Base-by-base conservation (phyloP, 2,888 invertebrate genomes). In the Folsomia candida region DNA sequence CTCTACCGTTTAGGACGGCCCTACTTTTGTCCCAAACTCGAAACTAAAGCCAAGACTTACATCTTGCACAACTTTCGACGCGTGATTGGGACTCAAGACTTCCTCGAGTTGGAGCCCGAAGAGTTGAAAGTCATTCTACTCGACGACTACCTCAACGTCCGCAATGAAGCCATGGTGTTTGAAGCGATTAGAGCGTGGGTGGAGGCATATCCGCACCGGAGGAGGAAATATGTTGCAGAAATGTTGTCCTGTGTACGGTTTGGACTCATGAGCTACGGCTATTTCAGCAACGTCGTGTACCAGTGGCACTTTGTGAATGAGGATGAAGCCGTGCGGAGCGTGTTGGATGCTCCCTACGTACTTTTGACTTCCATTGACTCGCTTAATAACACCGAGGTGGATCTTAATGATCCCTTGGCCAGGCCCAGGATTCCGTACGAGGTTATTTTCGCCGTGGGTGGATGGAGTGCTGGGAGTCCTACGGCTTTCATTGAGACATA, bases 161-260 rank as follows among this genome's bases (percentile, higher is more conserved):
- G 87, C 72, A 87, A 87, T 78, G 92, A 92, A 84, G 89, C 90
- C 83, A 85, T 87, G 70, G 90, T 91, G 54, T 91, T 91, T 82
- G 89, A 90, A 82, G 89, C 90, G 2, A 86, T 91, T 20, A 87
- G 88, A 82, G 86, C 86, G 63, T 92, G 92, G 92, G 84, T 89
- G 27, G 86, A 88, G 72, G 83, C 86, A 25, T 83, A 84, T 60
- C 85, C 84, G 68, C 85, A 90, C 79, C 85, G 84, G 79, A 81
- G 82, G 29, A 84, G 86, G 81, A 24, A 24, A 2, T 2, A 9
- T 3, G 83, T 91, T 73, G 84, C 87, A n/a, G 84, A 85, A n/a
- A 83, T 91, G 62, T 82, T 90, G 70, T 85, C 86, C 61, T 89
- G 88, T 80, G 85, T 90, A 47, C 86, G 91, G 74, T 88, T 90